These are phyloP conservation scores for Drosophila ustulata DNA, from an alignment of 2,888 invertebrate species.

Conservation along the genomic window DNA sequence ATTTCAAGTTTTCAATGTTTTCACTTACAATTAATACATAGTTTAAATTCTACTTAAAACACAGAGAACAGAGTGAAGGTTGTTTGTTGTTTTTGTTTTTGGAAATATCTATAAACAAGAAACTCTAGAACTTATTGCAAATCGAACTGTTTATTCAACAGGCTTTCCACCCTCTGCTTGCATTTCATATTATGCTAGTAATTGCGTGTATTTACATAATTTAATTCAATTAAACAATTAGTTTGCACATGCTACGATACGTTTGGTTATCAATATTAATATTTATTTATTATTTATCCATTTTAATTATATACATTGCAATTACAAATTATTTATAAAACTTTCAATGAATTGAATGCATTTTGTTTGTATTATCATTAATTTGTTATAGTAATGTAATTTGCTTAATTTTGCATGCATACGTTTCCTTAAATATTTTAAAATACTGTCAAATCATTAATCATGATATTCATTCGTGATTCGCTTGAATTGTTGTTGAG, in stretches of 20 bases:
- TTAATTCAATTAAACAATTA: constrained; percentile 18
- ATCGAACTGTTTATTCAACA: background rate
- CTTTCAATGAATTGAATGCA: constrained; percentile 11
- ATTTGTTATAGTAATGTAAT: constrained; percentile 9
- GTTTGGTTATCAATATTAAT: constrained; percentile 25
- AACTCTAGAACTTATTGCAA: constrained; percentile 12
- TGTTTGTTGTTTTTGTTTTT: background rate
- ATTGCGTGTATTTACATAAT: constrained; percentile 52
- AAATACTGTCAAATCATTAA: constrained; percentile 46
- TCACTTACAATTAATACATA: constrained; percentile 21
- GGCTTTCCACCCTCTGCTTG: background rate
- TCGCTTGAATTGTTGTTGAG: constrained; percentile 3
- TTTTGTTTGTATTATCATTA: constrained; percentile 3
- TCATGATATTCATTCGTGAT: constrained; percentile 8
- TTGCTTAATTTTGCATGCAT: constrained; percentile 21
- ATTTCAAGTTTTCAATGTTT: constrained; percentile 36
- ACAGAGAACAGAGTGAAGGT: constrained; percentile 6
- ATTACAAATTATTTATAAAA: constrained; percentile 27
- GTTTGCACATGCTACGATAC: constrained; percentile 19
- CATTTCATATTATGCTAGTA: constrained; percentile 9
- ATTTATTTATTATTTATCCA: constrained; percentile 8
- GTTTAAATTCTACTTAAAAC: constrained; percentile 3
- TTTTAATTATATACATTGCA: constrained; percentile 36
- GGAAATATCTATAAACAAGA: background rate
- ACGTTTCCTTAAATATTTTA: constrained; percentile 23